Evolutionary conservation across 2,888 invertebrate species (phyloP).

Genomic region (Chloromyia formosa): DNA sequence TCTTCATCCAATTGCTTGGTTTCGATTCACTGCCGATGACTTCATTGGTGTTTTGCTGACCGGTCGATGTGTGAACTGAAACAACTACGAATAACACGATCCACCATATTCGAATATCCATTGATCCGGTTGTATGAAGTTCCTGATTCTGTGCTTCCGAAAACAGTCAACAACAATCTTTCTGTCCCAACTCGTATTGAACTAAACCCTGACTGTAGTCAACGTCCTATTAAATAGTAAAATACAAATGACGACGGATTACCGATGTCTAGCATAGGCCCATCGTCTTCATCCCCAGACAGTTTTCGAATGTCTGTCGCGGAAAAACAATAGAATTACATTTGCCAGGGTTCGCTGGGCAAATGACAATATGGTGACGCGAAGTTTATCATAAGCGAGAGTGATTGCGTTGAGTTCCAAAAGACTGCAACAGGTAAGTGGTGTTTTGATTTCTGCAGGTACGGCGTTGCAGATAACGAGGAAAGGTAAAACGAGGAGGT

Average conservation of each 20-base stretch:
- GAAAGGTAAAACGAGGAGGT: conserved; percentile 9
- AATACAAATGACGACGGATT: not conserved
- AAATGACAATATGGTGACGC: conserved; percentile 28
- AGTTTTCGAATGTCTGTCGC: not conserved
- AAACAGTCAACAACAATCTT: not conserved
- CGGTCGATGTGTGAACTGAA: not conserved
- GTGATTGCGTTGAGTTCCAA: not conserved
- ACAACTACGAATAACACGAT: not conserved
- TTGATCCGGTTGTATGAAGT: not conserved
- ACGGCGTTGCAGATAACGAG: not conserved
- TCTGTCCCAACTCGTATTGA: not conserved
- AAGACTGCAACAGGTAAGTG: conserved; percentile 38
- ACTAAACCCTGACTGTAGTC: conserved; percentile 13
- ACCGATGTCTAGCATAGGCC: not conserved
- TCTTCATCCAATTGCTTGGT: conserved; percentile 56
- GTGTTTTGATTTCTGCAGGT: not conserved
- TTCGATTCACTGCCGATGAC: conserved; percentile 46
- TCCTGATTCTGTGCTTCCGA: not conserved
- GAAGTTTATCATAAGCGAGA: not conserved
- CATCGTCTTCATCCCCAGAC: conserved; percentile 14
- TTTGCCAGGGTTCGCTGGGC: conserved; percentile 26
- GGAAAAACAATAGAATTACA: conserved; percentile 28
- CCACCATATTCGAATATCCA: not conserved
- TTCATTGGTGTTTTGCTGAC: conserved; percentile 9
- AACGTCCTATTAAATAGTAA: conserved; percentile 14